These are phyloP conservation scores for Moxostoma hubbsi DNA, from an alignment of 2,797 vertebrate species.

Conservation along the genomic window DNA sequence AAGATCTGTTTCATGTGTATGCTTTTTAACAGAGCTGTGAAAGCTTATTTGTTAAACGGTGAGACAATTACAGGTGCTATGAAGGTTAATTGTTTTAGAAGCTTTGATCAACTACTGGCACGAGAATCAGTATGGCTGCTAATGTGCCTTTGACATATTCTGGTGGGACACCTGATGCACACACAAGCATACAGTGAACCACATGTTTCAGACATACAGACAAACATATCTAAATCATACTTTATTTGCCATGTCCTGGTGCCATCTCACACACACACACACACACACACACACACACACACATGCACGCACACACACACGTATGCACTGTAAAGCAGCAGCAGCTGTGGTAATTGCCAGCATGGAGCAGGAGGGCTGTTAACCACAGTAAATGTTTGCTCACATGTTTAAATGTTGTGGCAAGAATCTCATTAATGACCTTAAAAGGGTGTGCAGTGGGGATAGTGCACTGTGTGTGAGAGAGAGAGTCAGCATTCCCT, in stretches of 20 bases:
- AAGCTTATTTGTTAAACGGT: conserved; percentile 14
- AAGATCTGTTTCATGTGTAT: too few relatives aligned
- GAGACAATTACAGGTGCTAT: conserved; percentile 10
- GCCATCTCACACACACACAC: neutral
- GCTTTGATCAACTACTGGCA: conserved; percentile 22
- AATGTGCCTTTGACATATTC: neutral
- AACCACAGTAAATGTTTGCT: conserved; percentile 59
- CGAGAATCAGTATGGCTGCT: neutral
- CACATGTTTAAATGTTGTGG: conserved; percentile 52
- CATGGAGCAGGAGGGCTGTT: conserved; percentile 53
- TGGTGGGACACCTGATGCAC: neutral
- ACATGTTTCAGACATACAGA: conserved; percentile 6
- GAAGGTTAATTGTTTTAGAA: conserved; percentile 41
- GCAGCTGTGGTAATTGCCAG: conserved; percentile 57
- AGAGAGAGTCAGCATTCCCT: conserved; percentile 3
- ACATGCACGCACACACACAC: too few relatives aligned
- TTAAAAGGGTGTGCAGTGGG: conserved; percentile 35
- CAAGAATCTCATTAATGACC: conserved; percentile 55
- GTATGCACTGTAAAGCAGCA: conserved; percentile 43
- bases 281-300: too few relatives aligned
- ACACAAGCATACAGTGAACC: neutral
- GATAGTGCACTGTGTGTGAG: conserved; percentile 7
- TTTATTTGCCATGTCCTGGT: conserved; percentile 22
- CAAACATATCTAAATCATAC: conserved; percentile 29
- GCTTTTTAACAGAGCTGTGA: neutral